Conservation (phyloP, 2,888 invertebrate species). For the Eucera pruinosa region DNA sequence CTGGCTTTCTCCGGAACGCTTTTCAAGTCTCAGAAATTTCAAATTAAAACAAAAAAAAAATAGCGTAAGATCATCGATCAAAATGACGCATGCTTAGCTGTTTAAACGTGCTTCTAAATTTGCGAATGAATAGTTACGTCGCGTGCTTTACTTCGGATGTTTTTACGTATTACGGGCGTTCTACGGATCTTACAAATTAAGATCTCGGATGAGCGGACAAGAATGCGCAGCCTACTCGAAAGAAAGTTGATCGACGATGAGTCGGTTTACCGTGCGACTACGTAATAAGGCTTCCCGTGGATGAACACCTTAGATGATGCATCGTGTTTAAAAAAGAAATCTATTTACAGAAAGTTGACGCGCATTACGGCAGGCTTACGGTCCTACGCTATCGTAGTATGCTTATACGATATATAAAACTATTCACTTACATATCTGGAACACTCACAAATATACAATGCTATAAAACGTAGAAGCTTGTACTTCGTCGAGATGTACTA, state of each 20-base stretch:
- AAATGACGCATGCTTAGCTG: too few relatives aligned
- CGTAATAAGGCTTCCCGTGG: constrained; percentile 13
- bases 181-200: too few relatives aligned
- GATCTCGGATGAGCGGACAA: too few relatives aligned
- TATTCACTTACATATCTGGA: constrained; percentile 68
- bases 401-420: constrained; percentile 67
- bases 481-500: constrained; percentile 60
- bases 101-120: too few relatives aligned
- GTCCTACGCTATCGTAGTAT: constrained; percentile 51
- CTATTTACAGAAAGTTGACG: constrained; percentile 65
- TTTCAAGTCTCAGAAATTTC: too few relatives aligned
- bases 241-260: constrained; percentile 1
- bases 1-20: too few relatives aligned
- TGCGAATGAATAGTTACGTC: too few relatives aligned
- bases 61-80: too few relatives aligned
- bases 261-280: constrained; percentile 1
- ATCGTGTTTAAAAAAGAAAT: constrained; percentile 42
- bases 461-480: constrained; percentile 72
- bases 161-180: too few relatives aligned
- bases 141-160: too few relatives aligned
- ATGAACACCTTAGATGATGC: constrained; percentile 16
- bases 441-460: constrained; percentile 69
- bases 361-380: constrained; percentile 54
- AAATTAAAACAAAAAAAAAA: too few relatives aligned
- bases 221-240: not conserved